Evolutionary conservation across 2,797 vertebrate species (phyloP), one percentile per base, ranked within the genome.

Genomic region (Oreochromis grahami): DNA sequence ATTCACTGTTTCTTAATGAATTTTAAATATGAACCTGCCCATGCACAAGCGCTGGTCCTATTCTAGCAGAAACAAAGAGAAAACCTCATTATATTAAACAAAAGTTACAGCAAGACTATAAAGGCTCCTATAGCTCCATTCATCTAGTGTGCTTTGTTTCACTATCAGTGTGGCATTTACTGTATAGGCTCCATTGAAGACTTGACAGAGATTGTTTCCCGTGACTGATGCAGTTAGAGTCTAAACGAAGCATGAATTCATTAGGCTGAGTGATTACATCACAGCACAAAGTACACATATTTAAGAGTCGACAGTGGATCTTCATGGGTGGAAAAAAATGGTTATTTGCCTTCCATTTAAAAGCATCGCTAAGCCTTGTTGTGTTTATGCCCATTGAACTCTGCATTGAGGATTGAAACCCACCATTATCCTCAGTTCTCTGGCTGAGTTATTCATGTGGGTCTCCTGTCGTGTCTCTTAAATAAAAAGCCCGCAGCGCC

Each of bases 401-500:
- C 63, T 81, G 56, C 86, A 84, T 80, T 87, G 79, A 83, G 74
- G 82, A 81, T 70, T 86, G 78, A 87, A 94, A 91, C 91, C 92
- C 51, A 78, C 83, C 81, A 93, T 93, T 94, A 89, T 93, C 81
- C 87, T 77, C 84, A 56, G 78, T 80, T 90, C 83, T 68, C 83
- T 15, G 38, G 53, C 87, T 70, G 90, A 84, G 88, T 92, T 92
- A 91, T 95, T 95, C 88, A 93, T 94, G 80, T 56, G 68, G 87
- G 81, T 89, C 89, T 92, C 93, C 93, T 90, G 92, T 91, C 29
- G 90, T 24, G 87, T 77, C 79, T 85, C 58, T 80, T 88, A 85
- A 95, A 95, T 94, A 92, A 95, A 91, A 91, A 92, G 89, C 87
- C 89, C 4, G 48, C 92, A 84, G 92, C 34, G 77, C 74, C 83